Conservation (phyloP, 2,888 invertebrate species). For the Erpobdella octoculata region DNA sequence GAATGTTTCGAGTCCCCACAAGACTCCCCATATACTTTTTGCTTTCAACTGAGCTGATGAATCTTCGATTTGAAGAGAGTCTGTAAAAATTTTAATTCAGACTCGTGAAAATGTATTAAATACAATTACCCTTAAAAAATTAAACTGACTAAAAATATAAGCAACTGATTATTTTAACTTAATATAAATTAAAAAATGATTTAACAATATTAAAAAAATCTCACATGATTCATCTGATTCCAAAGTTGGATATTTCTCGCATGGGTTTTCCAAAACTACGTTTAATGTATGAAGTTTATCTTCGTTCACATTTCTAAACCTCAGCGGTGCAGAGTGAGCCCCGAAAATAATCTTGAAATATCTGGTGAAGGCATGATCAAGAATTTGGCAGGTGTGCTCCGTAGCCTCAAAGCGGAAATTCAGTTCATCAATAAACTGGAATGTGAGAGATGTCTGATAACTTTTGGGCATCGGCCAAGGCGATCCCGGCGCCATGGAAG, state of each 20-base stretch:
- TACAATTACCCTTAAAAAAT: not conserved
- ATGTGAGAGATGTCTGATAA: slow-evolving; percentile 13
- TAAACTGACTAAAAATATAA: not conserved
- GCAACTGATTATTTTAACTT: not conserved
- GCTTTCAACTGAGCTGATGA: slow-evolving; percentile 44
- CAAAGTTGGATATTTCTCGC: slow-evolving; percentile 63
- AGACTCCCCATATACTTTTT: slow-evolving; percentile 67
- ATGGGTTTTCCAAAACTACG: slow-evolving; percentile 59
- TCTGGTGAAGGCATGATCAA: slow-evolving; percentile 58
- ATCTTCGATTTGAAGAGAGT: slow-evolving; percentile 58
- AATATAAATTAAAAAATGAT: not conserved
- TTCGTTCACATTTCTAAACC: not conserved
- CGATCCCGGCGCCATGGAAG: too few relatives aligned
- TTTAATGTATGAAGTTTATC: slow-evolving; percentile 48
- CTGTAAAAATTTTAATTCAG: slow-evolving; percentile 36
- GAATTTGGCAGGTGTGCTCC: slow-evolving; percentile 55
- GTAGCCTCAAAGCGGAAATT: slow-evolving; percentile 38
- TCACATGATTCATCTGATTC: slow-evolving; percentile 69
- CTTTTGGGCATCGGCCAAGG: slow-evolving; percentile 40
- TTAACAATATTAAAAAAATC: slow-evolving; percentile 1
- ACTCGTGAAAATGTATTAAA: not conserved
- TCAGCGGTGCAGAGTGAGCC: not conserved
- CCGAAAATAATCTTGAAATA: slow-evolving; percentile 55
- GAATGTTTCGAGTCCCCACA: slow-evolving; percentile 78
- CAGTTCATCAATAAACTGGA: slow-evolving; percentile 11